A percentile compares a stretch with the other conserved stretches of the same genome.
Conservation (phyloP, 2,113 vertebrate genomes). For the Cyprinodon variegatus region DNA sequence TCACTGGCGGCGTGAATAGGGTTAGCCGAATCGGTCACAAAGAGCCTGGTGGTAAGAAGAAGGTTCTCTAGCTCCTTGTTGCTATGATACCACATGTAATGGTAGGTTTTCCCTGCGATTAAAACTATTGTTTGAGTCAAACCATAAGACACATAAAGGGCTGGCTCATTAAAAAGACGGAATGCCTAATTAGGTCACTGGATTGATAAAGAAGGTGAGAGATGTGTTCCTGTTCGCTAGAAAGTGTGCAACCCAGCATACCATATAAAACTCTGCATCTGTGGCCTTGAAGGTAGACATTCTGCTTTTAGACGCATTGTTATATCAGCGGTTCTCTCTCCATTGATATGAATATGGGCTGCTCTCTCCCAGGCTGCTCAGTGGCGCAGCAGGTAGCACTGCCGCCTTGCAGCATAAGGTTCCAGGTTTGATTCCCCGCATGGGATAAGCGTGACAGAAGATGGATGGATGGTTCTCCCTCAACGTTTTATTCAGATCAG, state of each 20-base stretch:
- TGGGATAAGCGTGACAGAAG: too few species aligned
- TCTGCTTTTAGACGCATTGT: not conserved
- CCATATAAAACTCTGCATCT: not conserved
- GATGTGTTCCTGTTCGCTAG: not conserved
- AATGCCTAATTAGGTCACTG: conserved; percentile 10
- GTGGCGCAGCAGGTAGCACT: too few species aligned
- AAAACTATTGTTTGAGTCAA: conserved; percentile 36
- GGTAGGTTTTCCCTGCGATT: conserved; percentile 21
- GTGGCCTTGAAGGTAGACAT: not conserved
- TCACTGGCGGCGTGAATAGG: conserved; percentile 54
- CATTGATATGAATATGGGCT: too few species aligned
- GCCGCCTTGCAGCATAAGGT: too few species aligned
- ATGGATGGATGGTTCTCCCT: too few species aligned
- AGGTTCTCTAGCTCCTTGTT: conserved; percentile 39
- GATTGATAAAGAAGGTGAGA: not conserved
- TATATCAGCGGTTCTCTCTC: too few species aligned
- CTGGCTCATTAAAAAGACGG: conserved; percentile 30
- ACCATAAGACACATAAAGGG: conserved; percentile 44
- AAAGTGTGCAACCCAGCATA: not conserved
- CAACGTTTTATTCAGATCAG: too few species aligned
- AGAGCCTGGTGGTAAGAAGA: conserved; percentile 28
- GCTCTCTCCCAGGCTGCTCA: too few species aligned
- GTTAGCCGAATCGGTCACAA: conserved; percentile 39
- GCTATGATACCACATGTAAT: conserved; percentile 55
- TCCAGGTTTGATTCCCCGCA: too few species aligned